Conservation (phyloP, 2,888 invertebrate genomes). For the Rhorus exstirpatorius region DNA sequence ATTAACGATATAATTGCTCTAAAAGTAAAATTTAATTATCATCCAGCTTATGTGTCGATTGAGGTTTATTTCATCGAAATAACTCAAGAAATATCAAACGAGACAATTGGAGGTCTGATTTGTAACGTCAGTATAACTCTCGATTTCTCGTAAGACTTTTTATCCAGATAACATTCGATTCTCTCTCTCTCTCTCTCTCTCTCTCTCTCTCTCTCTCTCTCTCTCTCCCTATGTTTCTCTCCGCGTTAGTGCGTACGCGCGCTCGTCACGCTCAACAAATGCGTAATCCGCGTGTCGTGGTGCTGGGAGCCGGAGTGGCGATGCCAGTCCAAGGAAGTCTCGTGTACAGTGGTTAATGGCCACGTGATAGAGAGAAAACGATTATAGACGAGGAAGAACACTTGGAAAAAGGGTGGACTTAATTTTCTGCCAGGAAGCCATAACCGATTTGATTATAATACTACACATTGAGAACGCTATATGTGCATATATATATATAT, state of each 20-base stretch:
- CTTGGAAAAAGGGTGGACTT: conserved; percentile 27
- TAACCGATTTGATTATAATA: conserved; percentile 48
- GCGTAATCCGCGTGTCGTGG: conserved; percentile 44
- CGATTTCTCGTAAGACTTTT: not conserved
- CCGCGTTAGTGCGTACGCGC: conserved; percentile 11
- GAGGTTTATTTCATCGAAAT: not conserved
- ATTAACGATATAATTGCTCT: too few relatives aligned
- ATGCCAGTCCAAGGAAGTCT: conserved; percentile 32
- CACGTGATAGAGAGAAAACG: conserved; percentile 36
- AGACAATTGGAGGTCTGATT: not conserved
- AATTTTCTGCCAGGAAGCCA: conserved; percentile 55
- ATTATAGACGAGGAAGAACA: conserved; percentile 35
- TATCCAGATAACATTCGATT: not conserved
- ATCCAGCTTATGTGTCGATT: too few relatives aligned
- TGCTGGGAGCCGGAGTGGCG: conserved; percentile 5
- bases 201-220: too few relatives aligned
- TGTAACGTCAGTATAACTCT: not conserved
- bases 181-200: not conserved
- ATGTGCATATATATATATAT: too few relatives aligned
- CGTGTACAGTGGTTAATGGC: conserved; percentile 11
- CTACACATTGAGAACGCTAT: not conserved
- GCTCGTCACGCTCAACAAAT: conserved; percentile 39
- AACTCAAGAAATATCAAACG: not conserved
- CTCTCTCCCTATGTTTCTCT: not conserved
- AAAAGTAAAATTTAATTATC: too few relatives aligned